Conservation (phyloP, 2,113 vertebrate species). For the Sitta europaea region DNA sequence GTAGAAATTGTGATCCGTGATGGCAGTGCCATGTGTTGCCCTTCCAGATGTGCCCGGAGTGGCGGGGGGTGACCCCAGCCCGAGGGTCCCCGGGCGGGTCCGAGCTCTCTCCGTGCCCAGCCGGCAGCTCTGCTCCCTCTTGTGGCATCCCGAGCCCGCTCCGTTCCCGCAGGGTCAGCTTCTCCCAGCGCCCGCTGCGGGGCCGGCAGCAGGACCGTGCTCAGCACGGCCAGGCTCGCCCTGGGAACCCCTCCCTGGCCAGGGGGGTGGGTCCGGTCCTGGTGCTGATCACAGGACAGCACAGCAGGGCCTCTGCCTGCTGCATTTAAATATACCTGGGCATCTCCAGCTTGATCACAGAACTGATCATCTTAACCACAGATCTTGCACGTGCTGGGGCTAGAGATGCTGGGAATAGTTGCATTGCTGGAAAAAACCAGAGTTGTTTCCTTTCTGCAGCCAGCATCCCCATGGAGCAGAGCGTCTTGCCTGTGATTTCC, state of each 20-base stretch:
- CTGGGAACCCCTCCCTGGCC: background rate
- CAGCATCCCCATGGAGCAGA: background rate
- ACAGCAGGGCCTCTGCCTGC: background rate
- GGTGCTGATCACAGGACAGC: background rate
- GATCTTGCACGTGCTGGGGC: background rate
- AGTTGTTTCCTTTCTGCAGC: background rate
- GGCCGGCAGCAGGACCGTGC: background rate
- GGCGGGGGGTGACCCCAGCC: background rate
- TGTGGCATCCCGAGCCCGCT: background rate
- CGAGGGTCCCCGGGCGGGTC: background rate
- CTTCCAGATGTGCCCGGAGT: background rate
- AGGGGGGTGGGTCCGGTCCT: background rate
- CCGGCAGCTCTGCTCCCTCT: conserved; percentile 19
- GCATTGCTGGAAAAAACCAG: accelerated
- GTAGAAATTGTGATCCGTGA: background rate
- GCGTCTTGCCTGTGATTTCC: background rate
- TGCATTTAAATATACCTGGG: background rate
- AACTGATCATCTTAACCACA: background rate
- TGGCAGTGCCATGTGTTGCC: background rate
- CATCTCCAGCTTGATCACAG: background rate
- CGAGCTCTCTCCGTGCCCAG: background rate
- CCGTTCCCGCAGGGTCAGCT: background rate
- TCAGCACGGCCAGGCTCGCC: accelerated
- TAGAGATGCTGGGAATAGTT: background rate
- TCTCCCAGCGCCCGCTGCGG: background rate